These are phyloP conservation scores for Andricus quercusramuli DNA, from an alignment of 2,888 invertebrate species.

Conservation along the genomic window DNA sequence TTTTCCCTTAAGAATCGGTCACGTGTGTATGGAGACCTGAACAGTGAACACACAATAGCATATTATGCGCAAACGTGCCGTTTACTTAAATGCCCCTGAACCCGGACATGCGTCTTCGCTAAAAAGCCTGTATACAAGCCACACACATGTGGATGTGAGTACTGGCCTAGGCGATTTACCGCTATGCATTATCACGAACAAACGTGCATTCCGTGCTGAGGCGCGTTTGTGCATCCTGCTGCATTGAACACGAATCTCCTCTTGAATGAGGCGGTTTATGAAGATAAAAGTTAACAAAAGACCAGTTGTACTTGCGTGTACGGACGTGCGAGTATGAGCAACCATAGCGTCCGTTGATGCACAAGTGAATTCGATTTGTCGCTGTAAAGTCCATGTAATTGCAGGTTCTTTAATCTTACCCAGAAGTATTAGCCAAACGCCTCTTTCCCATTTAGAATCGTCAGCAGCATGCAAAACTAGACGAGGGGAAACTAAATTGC, in stretches of 20 bases:
- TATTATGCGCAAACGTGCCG: constrained; percentile 53
- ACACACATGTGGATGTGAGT: constrained; percentile 6
- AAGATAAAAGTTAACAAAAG: constrained; percentile 30
- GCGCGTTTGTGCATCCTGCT: constrained; percentile 39
- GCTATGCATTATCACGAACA: constrained; percentile 64
- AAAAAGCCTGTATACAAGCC: constrained; percentile 16
- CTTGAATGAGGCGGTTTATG: constrained; percentile 38
- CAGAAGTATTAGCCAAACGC: background rate
- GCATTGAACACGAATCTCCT: constrained; percentile 32
- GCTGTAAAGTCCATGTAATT: background rate
- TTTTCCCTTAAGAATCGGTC: constrained; percentile 4
- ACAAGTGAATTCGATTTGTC: constrained; percentile 7
- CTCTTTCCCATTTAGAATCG: background rate
- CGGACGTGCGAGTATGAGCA: constrained; percentile 1
- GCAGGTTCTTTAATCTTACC: background rate
- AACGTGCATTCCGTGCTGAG: constrained; percentile 51
- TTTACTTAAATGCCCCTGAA: constrained; percentile 60
- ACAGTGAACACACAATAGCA: constrained; percentile 46
- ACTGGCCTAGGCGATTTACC: constrained; percentile 51
- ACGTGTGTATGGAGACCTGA: constrained; percentile 15
- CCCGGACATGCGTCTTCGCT: constrained; percentile 59
- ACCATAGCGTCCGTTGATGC: background rate
- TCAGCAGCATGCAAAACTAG: background rate
- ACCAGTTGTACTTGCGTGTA: background rate
- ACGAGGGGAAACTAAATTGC: background rate